phyloP scores from a whole-genome alignment of 1,140 invertebrate species.

The Drosophila guanche region DNA sequence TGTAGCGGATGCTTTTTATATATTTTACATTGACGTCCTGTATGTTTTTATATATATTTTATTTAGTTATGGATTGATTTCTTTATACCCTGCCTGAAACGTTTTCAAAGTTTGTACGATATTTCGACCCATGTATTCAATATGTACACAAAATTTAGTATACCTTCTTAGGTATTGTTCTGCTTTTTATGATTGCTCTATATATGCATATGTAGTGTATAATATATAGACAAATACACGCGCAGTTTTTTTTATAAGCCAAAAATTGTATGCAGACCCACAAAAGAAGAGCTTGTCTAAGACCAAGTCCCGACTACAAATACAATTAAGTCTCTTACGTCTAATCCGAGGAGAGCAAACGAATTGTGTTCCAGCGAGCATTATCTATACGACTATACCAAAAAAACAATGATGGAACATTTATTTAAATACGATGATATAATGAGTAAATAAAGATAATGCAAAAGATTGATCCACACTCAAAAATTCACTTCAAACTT shows the following conservation, averaged over 20 bases:
- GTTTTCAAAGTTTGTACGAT: conserved; percentile 59
- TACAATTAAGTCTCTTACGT: neutral
- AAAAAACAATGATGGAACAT: conserved; percentile 1
- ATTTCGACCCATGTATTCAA: conserved; percentile 40
- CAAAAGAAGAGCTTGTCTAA: conserved; percentile 6
- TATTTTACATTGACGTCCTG: conserved; percentile 29
- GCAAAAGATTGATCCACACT: too few relatives aligned
- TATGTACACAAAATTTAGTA: conserved; percentile 12
- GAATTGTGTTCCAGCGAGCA: conserved; percentile 37
- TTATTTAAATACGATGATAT: neutral
- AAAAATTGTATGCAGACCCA: conserved; percentile 29
- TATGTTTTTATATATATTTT: conserved; percentile 36
- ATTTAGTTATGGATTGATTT: conserved; percentile 46
- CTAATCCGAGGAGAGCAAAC: conserved; percentile 22
- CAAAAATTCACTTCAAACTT: too few relatives aligned
- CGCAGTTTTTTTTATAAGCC: conserved; percentile 44
- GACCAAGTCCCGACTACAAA: conserved; percentile 3
- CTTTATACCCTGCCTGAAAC: conserved; percentile 37
- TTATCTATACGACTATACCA: conserved; percentile 54
- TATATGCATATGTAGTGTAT: conserved; percentile 17
- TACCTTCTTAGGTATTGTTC: conserved; percentile 8
- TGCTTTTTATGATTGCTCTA: conserved; percentile 30
- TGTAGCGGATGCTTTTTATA: conserved; percentile 37
- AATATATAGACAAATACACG: conserved; percentile 12
- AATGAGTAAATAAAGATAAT: too few relatives aligned